Conservation (phyloP, 1,140 invertebrate genomes). For the Melanaphis sacchari region DNA sequence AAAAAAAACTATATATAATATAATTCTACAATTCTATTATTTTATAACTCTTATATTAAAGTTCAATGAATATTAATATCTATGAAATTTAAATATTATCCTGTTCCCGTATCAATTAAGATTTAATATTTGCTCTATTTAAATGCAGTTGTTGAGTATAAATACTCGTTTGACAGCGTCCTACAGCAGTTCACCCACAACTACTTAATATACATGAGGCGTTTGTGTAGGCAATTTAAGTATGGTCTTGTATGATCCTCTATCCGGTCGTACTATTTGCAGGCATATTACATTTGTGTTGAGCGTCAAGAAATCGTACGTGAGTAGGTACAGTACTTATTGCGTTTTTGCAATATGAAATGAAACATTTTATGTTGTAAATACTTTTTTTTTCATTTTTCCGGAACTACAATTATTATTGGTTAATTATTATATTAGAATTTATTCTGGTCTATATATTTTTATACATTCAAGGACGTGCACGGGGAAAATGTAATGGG, state of each 20-base stretch:
- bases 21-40: background rate
- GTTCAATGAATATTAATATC: background rate
- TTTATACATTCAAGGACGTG: background rate
- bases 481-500: background rate
- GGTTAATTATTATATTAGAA: background rate
- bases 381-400: background rate
- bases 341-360: background rate
- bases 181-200: background rate
- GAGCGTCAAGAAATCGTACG: background rate
- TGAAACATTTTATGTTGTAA: background rate
- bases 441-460: background rate
- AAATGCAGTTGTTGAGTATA: background rate
- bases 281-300: background rate
- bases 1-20: too few relatives aligned
- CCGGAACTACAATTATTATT: background rate
- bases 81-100: constrained; percentile 3
- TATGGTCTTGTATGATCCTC: background rate
- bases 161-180: background rate
- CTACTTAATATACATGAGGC: background rate
- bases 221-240: constrained; percentile 1
- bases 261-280: background rate
- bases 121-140: constrained; percentile 6
- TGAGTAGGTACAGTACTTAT: background rate
- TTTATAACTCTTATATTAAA: background rate
- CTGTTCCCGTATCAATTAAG: background rate